Conservation (phyloP, 2,797 vertebrate species). For the Microctenopoma lineatum region DNA sequence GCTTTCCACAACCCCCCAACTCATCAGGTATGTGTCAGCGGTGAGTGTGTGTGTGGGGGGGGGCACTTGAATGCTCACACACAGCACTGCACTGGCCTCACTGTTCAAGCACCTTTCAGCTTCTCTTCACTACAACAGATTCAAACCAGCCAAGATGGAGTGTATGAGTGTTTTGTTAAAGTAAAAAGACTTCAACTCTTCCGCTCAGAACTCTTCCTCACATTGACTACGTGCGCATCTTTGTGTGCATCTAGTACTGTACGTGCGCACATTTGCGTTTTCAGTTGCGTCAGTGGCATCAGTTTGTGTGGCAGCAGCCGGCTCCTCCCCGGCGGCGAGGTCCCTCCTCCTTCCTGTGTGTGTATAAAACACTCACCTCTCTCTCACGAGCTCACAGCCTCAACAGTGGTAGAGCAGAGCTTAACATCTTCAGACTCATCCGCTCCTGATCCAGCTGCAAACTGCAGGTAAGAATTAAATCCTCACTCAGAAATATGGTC, state of each 20-base stretch:
- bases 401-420: conserved; percentile 52
- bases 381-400: conserved; percentile 50
- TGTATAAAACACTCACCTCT: conserved; percentile 60
- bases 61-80: neutral
- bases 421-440: conserved; percentile 52
- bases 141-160: conserved; percentile 1
- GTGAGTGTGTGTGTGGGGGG: neutral
- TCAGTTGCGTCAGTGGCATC: conserved; percentile 62
- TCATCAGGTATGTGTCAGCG: neutral
- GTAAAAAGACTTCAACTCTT: conserved; percentile 26
- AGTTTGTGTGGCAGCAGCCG: conserved; percentile 61
- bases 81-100: neutral
- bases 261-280: conserved; percentile 48
- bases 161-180: conserved; percentile 10
- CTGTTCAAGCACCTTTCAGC: conserved; percentile 16
- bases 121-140: conserved; percentile 4
- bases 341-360: conserved; percentile 58
- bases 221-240: neutral
- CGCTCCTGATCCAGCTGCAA: conserved; percentile 27
- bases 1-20: neutral
- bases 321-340: conserved; percentile 46
- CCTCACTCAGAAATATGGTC: neutral
- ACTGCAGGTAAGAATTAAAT: conserved; percentile 67
- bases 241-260: neutral
- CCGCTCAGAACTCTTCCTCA: neutral